phyloP scores from a whole-genome alignment of 2,113 vertebrate species.

The Aplodontia rufa region DNA sequence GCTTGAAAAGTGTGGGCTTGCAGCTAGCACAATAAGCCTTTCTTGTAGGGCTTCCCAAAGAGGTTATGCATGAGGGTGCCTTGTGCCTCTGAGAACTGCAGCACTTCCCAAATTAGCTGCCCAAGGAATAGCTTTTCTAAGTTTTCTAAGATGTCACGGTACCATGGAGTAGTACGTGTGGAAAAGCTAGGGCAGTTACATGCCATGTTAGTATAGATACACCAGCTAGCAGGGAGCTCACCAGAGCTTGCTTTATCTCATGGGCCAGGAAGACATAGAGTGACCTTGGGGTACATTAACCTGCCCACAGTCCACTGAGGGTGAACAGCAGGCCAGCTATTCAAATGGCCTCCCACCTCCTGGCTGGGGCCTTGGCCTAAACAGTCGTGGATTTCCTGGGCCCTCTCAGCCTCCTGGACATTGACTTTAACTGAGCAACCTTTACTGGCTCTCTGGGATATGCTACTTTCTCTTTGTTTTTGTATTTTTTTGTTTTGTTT shows the following conservation, averaged over 20 bases:
- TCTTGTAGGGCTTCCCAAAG: neutral
- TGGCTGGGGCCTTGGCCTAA: neutral
- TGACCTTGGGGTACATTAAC: neutral
- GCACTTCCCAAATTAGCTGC: neutral
- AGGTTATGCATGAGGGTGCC: neutral
- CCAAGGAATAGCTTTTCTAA: neutral
- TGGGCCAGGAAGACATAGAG: neutral
- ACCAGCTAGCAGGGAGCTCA: accelerated
- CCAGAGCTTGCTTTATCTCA: too few species aligned
- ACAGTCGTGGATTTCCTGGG: accelerated
- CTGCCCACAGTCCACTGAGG: neutral
- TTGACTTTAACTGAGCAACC: neutral
- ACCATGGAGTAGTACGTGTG: neutral
- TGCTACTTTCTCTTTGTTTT: too few species aligned
- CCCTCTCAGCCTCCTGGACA: neutral
- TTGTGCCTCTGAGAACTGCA: accelerated
- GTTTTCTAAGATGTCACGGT: neutral
- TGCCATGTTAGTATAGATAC: neutral
- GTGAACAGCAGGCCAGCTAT: neutral
- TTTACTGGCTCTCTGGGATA: accelerated
- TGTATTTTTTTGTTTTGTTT: neutral
- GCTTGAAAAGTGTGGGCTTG: neutral
- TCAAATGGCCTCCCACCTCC: accelerated
- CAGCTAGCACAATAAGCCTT: accelerated
- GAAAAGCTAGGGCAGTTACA: neutral